Evolutionary conservation across 2,797 vertebrate genomes (phyloP), one percentile per base, ranked within the genome.

Genomic region (Sebastes itinus): DNA sequence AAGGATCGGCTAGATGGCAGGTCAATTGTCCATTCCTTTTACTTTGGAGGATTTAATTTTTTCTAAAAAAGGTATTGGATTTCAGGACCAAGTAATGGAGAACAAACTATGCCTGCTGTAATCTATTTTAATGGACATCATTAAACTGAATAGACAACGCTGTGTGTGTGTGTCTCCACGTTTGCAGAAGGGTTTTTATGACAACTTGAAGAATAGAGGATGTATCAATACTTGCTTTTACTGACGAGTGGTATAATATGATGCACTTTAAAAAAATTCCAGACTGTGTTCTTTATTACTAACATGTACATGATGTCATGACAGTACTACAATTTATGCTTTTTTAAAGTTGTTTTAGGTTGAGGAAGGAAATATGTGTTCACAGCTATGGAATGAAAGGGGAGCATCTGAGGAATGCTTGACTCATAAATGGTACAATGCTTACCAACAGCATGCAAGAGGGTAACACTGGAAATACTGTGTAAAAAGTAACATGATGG

Each of bases 121-220:
- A 81, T 82, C 77, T 67, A 79, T 85, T 90, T 91, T 81, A 92
- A 88, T 85, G 64, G 83, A 65, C 20, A 42, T 80, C 62, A 86
- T 80, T 86, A 88, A 90, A 91, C 3, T 75, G 60, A 78, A 85
- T n/a, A 72, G 67, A 84, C 71, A 73, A 30, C 74, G 13, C 38
- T 70, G 60, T 65, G n/a, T 28, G 67, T 49, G 42, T 18, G 46
- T 55, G 60, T 71, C 22, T 59, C 56, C n/a, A 6, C 75, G 77
- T 87, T 85, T 81, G 78, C 63, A 75, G 54, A 71, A 27, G 58
- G 75, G 66, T 59, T 87, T 87, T 89, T 87, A 83, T 60, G 63
- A 82, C 65, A 14, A 82, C 61, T 67, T 52, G 11, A 77, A 75
- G 80, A 86, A 83, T 16, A 80, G 35, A 77, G 61, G 56, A 75